Evolutionary conservation across 2,797 vertebrate species (phyloP).

Genomic region (Lepidocolaptes lacrymiger): DNA sequence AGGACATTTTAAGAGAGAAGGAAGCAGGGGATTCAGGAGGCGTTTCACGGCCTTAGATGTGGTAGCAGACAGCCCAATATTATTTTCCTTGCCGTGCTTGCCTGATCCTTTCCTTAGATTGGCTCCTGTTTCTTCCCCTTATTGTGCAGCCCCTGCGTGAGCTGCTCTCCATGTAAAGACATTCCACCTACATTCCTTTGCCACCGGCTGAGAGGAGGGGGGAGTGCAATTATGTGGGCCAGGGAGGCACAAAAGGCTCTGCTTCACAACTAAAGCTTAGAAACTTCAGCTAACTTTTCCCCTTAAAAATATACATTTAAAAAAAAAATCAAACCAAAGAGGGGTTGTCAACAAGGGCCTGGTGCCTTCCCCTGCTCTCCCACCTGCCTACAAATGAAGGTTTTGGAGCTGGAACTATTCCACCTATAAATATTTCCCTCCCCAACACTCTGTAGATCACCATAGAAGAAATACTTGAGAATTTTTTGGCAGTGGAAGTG

Average conservation of each 20-base stretch:
- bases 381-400: not conserved
- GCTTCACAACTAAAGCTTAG: not conserved
- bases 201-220: slow-evolving; percentile 30
- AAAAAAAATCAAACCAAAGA: not conserved
- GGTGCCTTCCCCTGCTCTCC: not conserved
- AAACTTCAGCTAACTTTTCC: slow-evolving; percentile 29
- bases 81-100: slow-evolving; percentile 54
- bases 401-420: not conserved
- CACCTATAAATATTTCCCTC: not conserved
- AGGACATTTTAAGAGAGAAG: slow-evolving; percentile 53
- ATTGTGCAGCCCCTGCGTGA: slow-evolving; percentile 59
- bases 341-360: not conserved
- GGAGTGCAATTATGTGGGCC: slow-evolving; percentile 53
- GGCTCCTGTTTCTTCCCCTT: slow-evolving; percentile 65
- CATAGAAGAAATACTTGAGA: not conserved
- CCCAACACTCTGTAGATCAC: not conserved
- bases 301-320: not conserved
- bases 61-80: slow-evolving; percentile 58
- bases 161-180: slow-evolving; percentile 44
- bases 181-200: slow-evolving; percentile 76
- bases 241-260: not conserved
- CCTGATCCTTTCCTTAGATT: slow-evolving; percentile 67
- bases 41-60: slow-evolving; percentile 22
- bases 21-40: slow-evolving; percentile 36
- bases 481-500: not conserved